Evolutionary conservation across 2,888 invertebrate species (phyloP).

Genomic region (Operophtera brumata): DNA sequence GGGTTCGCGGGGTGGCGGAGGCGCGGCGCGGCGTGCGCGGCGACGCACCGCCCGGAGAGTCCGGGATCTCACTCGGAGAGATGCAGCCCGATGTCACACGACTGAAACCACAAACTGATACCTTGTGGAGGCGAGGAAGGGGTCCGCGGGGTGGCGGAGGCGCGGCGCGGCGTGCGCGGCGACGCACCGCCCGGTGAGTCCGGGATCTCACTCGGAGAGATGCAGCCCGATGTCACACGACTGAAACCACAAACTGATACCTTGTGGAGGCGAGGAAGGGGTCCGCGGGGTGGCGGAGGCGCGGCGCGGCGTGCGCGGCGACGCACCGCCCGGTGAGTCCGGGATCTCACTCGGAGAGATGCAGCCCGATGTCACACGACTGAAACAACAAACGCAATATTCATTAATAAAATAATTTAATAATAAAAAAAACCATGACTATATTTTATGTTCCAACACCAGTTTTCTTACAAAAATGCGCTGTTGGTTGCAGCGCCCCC

Average conservation of each 20-base stretch:
- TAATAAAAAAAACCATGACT: no score
- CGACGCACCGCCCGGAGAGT: constrained; percentile 87
- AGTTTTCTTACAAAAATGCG: no score
- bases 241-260: constrained; percentile 64
- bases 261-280: constrained; percentile 59
- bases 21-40: constrained; percentile 70
- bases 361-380: constrained; percentile 92
- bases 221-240: constrained; percentile 92
- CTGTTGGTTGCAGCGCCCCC: no score
- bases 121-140: constrained; percentile 62
- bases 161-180: constrained; percentile 69
- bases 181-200: constrained; percentile 89
- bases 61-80: constrained; percentile 96
- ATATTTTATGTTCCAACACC: no score
- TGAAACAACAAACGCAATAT: constrained; percentile 51
- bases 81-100: constrained; percentile 94
- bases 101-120: constrained; percentile 63
- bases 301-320: constrained; percentile 69
- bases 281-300: constrained; percentile 47
- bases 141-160: constrained; percentile 46
- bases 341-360: constrained; percentile 97
- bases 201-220: constrained; percentile 96
- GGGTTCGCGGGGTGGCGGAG: constrained; percentile 49
- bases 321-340: constrained; percentile 89
- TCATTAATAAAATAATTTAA: no score